These are phyloP conservation scores for Xiphophorus hellerii DNA, from an alignment of 2,113 vertebrate species.

Conservation along the genomic window DNA sequence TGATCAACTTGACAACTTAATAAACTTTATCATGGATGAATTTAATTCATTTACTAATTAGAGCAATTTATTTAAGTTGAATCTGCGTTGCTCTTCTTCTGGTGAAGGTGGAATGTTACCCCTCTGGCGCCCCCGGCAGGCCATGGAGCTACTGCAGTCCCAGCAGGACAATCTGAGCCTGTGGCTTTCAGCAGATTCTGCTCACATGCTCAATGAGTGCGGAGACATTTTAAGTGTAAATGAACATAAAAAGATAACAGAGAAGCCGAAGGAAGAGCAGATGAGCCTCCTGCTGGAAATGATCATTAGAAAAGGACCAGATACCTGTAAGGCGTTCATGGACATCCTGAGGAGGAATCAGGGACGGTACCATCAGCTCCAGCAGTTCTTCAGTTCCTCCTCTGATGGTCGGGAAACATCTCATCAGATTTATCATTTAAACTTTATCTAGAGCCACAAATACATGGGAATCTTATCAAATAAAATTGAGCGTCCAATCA, in stretches of 20 bases:
- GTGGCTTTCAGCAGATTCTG: neutral
- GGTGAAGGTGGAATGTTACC: neutral
- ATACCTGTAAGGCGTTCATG: neutral
- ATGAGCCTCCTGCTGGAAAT: constrained; percentile 5
- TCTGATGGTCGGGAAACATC: neutral
- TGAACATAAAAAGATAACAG: neutral
- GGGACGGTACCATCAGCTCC: neutral
- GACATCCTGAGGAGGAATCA: constrained; percentile 5
- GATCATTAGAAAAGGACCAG: constrained; percentile 1
- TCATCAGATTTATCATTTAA: neutral
- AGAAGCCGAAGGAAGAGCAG: neutral
- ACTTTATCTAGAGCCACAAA: neutral
- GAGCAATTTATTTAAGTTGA: too few relatives aligned
- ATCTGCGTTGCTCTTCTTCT: neutral
- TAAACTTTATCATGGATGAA: too few relatives aligned
- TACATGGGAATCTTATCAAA: neutral
- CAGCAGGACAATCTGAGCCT: rapidly evolving
- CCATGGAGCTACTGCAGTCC: constrained; percentile 14
- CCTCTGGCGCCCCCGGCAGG: constrained; percentile 3
- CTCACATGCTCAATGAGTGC: neutral
- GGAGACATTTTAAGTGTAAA: neutral
- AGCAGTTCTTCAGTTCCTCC: neutral
- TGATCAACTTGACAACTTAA: too few relatives aligned
- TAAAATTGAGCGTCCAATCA: too few relatives aligned
- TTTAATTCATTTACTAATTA: too few relatives aligned